Evolutionary conservation across 2,113 vertebrate species (phyloP), one percentile per base, ranked within the genome.

Genomic region (Anoura caudifer): DNA sequence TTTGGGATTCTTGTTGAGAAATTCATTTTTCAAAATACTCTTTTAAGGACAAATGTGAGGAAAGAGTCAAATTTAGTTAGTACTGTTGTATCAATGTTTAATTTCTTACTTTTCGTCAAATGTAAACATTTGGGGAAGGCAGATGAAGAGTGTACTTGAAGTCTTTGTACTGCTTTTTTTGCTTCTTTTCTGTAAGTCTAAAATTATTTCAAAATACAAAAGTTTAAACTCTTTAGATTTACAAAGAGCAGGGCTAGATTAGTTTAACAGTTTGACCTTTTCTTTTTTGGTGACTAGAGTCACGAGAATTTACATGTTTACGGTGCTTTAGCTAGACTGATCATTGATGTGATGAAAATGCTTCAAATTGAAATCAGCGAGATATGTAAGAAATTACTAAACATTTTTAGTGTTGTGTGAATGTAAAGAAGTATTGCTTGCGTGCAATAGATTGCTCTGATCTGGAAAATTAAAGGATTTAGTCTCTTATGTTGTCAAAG

Each of bases 261-360:
- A 76, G 31, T 87, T 93, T 69, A 81, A 47, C 59, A 36, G 24
- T 88, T 85, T 41, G 43, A 50, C 72, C 82, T 70, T 36, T 77
- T 87, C 41, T 95, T 70, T 67, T 69, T 28, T 26, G 61, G 52
- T 93, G 89, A 52, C 31, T 73, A 1, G 38, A 61, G 14, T 96
- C 38, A 15, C 77, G 80, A 50, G 38, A 26, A 56, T 87, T 91
- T 94, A 85, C 2, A 22, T 80, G 94, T 95, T 87, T 89, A 19
- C 38, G 36, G 36, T 95, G 33, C 28, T 77, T 94, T 76, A 75
- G 31, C 26, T 47, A 82, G 82, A 90, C 33, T 90, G 56, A 87
- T 93, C 76, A 95, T 90, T 95, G 87, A 95, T 93, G 52, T 91
- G 79, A 76, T 91, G 63, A 81, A 93, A 91, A 87, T 83, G 80